A percentile compares a stretch with the other conserved stretches of the same genome.
Evolutionary conservation across 2,888 invertebrate species (phyloP).

Genomic region (Cepaea hortensis): DNA sequence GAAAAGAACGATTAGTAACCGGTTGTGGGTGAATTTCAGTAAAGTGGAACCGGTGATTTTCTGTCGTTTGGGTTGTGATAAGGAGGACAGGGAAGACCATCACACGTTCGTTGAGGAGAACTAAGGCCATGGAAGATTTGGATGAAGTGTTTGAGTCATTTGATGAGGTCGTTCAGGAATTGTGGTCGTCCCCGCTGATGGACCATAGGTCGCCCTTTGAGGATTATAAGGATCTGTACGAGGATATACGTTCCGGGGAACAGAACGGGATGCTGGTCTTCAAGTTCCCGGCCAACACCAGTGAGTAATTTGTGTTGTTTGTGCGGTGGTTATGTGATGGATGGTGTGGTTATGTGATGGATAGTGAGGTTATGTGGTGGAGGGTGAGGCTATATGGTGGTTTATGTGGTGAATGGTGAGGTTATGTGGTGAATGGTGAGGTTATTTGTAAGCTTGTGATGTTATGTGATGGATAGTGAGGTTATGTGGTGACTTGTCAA

Average conservation of each 20-base stretch:
- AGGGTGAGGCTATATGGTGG: background rate
- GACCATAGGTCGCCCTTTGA: conserved; percentile 70
- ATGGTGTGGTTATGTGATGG: background rate
- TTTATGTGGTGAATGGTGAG: background rate
- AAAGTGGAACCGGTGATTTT: background rate
- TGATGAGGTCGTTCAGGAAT: conserved; percentile 54
- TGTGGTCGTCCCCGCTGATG: conserved; percentile 70
- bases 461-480: background rate
- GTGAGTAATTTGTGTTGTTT: conserved; percentile 33
- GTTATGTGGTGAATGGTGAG: background rate
- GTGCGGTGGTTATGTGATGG: background rate
- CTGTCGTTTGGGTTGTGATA: background rate
- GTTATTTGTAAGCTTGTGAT: no score
- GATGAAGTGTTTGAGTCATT: conserved; percentile 50
- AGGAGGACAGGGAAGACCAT: background rate
- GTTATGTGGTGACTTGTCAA: background rate
- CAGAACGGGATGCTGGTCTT: background rate
- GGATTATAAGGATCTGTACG: conserved; percentile 69
- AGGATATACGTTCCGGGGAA: conserved; percentile 39
- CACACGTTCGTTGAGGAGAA: background rate
- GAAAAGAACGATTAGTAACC: no score
- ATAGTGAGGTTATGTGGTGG: background rate
- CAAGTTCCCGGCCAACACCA: background rate
- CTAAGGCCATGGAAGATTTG: conserved; percentile 39
- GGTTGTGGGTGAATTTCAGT: background rate